Base-by-base conservation (phyloP, 2,888 invertebrate species). In the Drosophila diplacantha region DNA sequence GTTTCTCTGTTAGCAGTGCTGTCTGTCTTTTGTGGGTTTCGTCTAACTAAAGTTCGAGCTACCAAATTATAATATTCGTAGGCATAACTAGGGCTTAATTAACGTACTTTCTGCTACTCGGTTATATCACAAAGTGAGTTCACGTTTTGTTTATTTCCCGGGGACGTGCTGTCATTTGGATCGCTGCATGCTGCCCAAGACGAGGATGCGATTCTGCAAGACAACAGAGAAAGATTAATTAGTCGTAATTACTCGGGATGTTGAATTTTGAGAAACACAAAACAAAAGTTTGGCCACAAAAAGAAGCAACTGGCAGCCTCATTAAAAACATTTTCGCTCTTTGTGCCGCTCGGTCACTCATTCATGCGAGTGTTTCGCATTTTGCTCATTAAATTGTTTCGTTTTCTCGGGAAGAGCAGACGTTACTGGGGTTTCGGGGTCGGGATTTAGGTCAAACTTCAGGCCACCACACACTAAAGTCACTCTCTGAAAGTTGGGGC, bases 81-180 rank as follows among this genome's bases (percentile, higher is more conserved):
- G 44, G 44, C 53, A 46, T 26, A 52, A 59, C 46, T 66, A 59
- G 34, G 49, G 60, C 66, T 59, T 58, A 46, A 29, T 18, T 38
- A 66, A 66, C 84, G 80, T 85, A 84, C 84, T 74, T 81, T 77
- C 73, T 82, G 74, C 81, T 75, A 71, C 67, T 77, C 74, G 72
- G 71, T 74, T 72, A 77, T 85, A 85, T 86, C 85, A 86, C 86
- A 85, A 85, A 69, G 58, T 68, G 78, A 81, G 77, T 70, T 78
- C 71, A 73, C 76, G 78, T 74, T 78, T 73, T 69, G 16, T 37
- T 68, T 43, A 31, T 35, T 31, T 62, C 24, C 51, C 65, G 71
- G 82, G 68, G 60, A 74, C 78, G 80, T 76, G 61, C 68, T 74
- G 78, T 85, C 86, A 85, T 85, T 85, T 85, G 72, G 84, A 75